Percentiles rank a stretch among this genome's conserved stretches.
Evolutionary conservation across 2,888 invertebrate species (phyloP).

Genomic region (Andricus curvator): DNA sequence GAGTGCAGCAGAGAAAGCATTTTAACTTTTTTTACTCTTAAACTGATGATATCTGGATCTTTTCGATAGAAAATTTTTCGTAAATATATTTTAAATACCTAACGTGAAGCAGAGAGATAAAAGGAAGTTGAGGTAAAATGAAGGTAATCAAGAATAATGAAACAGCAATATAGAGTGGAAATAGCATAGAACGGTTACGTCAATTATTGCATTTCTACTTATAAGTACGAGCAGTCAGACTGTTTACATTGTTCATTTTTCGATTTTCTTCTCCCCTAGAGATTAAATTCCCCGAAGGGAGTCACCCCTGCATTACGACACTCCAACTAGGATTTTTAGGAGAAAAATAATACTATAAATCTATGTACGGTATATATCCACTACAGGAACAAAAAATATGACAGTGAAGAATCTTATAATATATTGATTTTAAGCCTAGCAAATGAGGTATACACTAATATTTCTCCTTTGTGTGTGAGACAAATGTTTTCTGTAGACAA

Average conservation of each 20-base stretch:
- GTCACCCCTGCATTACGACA: neutral
- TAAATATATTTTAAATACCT: neutral
- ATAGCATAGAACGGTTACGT: neutral
- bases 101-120: neutral
- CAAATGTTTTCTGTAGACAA: neutral
- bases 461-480: neutral
- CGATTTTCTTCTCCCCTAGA: conserved; percentile 1
- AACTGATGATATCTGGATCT: neutral
- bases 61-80: neutral
- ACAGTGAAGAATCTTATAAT: neutral
- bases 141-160: too few species aligned
- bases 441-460: neutral
- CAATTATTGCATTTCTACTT: neutral
- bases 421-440: neutral
- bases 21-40: neutral
- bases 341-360: neutral
- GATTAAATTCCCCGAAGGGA: conserved; percentile 31
- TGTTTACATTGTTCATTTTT: conserved; percentile 24
- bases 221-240: neutral
- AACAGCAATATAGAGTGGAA: neutral
- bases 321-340: conserved; percentile 9
- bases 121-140: too few species aligned
- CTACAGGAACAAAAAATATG: neutral
- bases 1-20: neutral
- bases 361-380: neutral